phyloP scores from a whole-genome alignment of 2,113 vertebrate species.

The Vulpes vulpes region DNA sequence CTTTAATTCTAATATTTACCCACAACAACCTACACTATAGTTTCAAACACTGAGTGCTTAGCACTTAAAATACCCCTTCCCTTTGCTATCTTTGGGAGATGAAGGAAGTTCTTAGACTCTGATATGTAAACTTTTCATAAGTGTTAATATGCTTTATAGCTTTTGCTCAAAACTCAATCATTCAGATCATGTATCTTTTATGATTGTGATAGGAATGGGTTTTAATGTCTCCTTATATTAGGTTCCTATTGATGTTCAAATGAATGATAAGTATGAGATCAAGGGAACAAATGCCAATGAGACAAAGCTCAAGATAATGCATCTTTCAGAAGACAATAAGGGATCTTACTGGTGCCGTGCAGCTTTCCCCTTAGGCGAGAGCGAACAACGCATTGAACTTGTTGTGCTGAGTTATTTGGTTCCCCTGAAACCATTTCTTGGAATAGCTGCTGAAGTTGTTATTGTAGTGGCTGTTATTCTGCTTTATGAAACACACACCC shows the following conservation, averaged over 20 bases:
- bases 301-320: constrained; percentile 86
- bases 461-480: constrained; percentile 89
- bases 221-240: constrained; percentile 67
- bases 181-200: background rate
- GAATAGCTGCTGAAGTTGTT: constrained; percentile 89
- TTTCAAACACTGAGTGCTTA: background rate
- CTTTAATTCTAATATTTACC: background rate
- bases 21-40: background rate
- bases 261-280: constrained; percentile 80
- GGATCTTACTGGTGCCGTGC: constrained; percentile 91
- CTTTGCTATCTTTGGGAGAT: background rate
- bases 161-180: background rate
- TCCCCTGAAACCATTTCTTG: constrained; percentile 94
- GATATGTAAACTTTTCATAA: background rate
- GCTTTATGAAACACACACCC: constrained; percentile 88
- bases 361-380: constrained; percentile 85
- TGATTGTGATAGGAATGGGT: background rate
- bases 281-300: background rate
- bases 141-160: background rate
- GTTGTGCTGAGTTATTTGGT: constrained; percentile 89
- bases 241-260: constrained; percentile 74
- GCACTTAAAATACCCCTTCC: background rate
- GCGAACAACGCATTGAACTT: constrained; percentile 81
- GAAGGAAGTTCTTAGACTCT: background rate
- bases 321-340: constrained; percentile 86